A percentile compares a stretch with the other conserved stretches of the same genome.
Evolutionary conservation across 64 coral and sea anemone species (phyloP).

Genomic region (Stylophora pistillata): DNA sequence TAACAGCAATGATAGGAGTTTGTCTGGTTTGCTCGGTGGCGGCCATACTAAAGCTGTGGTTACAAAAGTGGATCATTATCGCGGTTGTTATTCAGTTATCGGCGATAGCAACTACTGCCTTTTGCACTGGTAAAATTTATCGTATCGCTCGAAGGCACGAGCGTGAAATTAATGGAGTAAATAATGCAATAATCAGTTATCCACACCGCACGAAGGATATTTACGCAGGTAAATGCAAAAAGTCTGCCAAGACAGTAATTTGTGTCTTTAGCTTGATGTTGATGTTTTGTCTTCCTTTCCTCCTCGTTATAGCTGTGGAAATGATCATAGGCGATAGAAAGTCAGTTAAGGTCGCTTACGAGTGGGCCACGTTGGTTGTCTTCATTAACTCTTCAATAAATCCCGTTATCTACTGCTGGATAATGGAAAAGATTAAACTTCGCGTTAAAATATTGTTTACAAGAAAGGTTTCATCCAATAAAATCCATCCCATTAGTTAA

Average conservation of each 20-base stretch:
- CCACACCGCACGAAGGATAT: background rate
- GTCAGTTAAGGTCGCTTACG: background rate
- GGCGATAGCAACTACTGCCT: background rate
- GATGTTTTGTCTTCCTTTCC: background rate
- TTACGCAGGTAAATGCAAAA: background rate
- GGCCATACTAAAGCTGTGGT: background rate
- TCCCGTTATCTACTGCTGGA: background rate
- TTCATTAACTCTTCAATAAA: background rate
- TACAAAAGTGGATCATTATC: background rate
- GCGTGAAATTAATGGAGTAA: background rate
- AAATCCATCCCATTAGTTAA: no score
- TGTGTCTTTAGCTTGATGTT: background rate
- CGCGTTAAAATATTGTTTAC: background rate
- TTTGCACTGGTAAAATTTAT: constrained; percentile 41
- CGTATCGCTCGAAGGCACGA: constrained; percentile 45
- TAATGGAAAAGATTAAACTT: background rate
- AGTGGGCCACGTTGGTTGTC: background rate
- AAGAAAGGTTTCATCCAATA: background rate
- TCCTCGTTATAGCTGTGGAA: background rate
- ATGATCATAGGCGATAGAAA: background rate
- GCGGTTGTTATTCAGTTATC: background rate
- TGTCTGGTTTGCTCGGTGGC: constrained; percentile 33
- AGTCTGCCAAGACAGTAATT: background rate
- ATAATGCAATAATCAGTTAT: background rate
- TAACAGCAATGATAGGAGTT: background rate